Conservation (phyloP, 1,140 invertebrate genomes). For the Panagrolaimus sp. region DNA sequence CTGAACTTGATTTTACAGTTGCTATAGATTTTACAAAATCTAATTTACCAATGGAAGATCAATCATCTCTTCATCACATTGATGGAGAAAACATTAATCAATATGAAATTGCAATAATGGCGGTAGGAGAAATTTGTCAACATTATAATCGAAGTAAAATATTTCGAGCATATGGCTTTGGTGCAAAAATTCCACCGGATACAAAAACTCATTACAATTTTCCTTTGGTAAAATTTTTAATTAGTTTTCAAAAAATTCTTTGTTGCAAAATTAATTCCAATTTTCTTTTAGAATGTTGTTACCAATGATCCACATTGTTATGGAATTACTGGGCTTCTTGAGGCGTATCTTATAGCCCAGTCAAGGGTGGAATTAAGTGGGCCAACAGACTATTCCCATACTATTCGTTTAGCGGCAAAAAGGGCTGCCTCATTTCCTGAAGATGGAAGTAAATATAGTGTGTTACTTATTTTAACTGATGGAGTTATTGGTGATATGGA, state of each 20-base stretch:
- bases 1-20: conserved; percentile 65
- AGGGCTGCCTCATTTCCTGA: conserved; percentile 59
- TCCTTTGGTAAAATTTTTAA: conserved; percentile 35
- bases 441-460: conserved; percentile 58
- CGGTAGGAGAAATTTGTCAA: conserved; percentile 67
- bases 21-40: conserved; percentile 70
- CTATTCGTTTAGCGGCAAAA: conserved; percentile 64
- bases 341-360: conserved; percentile 60
- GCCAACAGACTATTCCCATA: conserved; percentile 67
- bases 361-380: conserved; percentile 65
- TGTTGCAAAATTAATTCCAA: neutral
- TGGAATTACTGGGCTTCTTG: conserved; percentile 60
- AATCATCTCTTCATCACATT: conserved; percentile 65
- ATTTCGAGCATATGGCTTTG: conserved; percentile 54
- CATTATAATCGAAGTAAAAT: conserved; percentile 63
- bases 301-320: conserved; percentile 64
- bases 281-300: conserved; percentile 61
- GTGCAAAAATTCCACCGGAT: conserved; percentile 40
- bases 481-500: conserved; percentile 68
- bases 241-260: conserved; percentile 7
- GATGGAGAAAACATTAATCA: conserved; percentile 62
- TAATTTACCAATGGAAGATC: conserved; percentile 65
- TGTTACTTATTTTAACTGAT: conserved; percentile 67
- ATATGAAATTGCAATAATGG: conserved; percentile 64
- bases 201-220: conserved; percentile 45